Evolutionary conservation across 2,888 invertebrate genomes (phyloP).

Genomic region (Operophtera brumata): DNA sequence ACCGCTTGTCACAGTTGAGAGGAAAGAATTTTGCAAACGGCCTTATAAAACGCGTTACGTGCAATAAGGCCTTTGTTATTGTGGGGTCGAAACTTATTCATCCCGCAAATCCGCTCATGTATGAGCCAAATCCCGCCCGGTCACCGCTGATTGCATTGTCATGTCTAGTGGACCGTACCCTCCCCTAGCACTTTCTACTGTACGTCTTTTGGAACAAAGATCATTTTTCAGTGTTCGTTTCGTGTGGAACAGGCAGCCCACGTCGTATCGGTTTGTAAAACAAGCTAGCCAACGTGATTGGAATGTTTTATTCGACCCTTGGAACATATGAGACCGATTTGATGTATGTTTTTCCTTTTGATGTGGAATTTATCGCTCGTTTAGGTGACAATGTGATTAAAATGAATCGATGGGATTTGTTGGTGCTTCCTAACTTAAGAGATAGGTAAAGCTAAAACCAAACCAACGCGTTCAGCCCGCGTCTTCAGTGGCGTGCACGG

Average conservation of each 20-base stretch:
- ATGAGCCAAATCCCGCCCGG: conserved; percentile 79
- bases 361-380: conserved; percentile 61
- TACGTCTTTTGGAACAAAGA: conserved; percentile 22
- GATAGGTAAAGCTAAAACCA: too few species aligned
- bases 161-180: conserved; percentile 62
- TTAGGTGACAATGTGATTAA: conserved; percentile 53
- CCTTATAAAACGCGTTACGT: conserved; percentile 71
- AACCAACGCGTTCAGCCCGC: too few species aligned
- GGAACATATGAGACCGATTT: conserved; percentile 76
- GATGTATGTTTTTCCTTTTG: conserved; percentile 75
- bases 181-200: conserved; percentile 37
- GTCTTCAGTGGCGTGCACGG: too few species aligned
- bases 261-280: conserved; percentile 78
- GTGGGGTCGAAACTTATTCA: conserved; percentile 80
- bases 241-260: conserved; percentile 48
- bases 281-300: conserved; percentile 78
- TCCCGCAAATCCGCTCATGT: conserved; percentile 80
- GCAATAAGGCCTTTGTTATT: conserved; percentile 76
- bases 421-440: conserved; percentile 2
- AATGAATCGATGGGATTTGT: conserved; percentile 31
- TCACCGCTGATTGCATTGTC: conserved; percentile 81
- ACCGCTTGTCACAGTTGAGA: conserved; percentile 39
- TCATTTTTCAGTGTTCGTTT: conserved; percentile 15
- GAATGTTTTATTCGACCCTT: conserved; percentile 76
- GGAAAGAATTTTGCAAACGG: conserved; percentile 70